Evolutionary conservation across 2,888 invertebrate species (phyloP).

Genomic region (Cryptus armator): DNA sequence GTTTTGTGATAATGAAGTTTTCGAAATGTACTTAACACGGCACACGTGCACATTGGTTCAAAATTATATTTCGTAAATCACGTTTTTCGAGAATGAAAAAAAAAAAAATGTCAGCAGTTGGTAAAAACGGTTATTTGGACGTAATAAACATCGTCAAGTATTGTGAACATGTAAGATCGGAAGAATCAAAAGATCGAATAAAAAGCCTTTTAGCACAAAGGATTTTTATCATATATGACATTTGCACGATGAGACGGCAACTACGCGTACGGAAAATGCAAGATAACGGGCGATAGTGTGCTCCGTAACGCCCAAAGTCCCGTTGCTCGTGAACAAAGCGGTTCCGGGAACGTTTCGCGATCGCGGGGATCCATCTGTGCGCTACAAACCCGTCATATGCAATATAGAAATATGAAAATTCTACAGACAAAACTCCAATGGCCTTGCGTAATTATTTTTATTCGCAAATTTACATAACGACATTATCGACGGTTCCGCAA

Average conservation of each 20-base stretch:
- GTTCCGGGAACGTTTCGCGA: constrained; percentile 52
- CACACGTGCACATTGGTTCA: too few relatives aligned
- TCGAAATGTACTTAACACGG: too few relatives aligned
- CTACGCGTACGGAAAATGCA: constrained; percentile 37
- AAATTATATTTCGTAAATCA: too few relatives aligned
- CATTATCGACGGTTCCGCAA: constrained; percentile 62
- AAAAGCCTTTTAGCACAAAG: too few relatives aligned
- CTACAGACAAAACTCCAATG: not conserved
- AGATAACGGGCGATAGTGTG: constrained; percentile 11
- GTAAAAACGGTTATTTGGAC: too few relatives aligned
- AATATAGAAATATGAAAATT: not conserved
- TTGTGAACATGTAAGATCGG: too few relatives aligned
- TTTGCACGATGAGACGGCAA: constrained; percentile 1
- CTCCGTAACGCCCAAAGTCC: constrained; percentile 53
- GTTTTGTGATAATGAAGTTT: too few relatives aligned
- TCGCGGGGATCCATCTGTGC: constrained; percentile 16
- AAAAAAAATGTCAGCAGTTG: too few relatives aligned
- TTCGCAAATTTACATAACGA: constrained; percentile 14
- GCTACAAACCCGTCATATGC: not conserved
- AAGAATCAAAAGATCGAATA: too few relatives aligned
- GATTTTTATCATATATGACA: not conserved
- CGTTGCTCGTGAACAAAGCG: constrained; percentile 47
- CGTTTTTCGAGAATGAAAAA: too few relatives aligned
- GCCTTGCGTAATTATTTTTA: constrained; percentile 24
- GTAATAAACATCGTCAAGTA: too few relatives aligned